Percentiles rank a stretch among this genome's conserved stretches.
Evolutionary conservation across 2,113 vertebrate species (phyloP).

Genomic region (Thomomys bottae): DNA sequence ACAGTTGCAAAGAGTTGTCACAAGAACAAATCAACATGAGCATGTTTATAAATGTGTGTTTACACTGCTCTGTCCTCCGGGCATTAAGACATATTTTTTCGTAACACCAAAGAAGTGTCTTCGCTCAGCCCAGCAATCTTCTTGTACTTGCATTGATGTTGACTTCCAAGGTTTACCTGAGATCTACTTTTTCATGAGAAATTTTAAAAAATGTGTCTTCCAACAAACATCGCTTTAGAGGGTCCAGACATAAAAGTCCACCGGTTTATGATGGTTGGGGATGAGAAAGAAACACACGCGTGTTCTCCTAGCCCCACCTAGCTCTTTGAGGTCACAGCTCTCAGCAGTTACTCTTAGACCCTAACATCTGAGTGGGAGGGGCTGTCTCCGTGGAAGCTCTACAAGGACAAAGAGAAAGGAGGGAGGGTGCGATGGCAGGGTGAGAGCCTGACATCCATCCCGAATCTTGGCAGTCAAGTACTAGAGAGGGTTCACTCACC

Average conservation of each 20-base stretch:
- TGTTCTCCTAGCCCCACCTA: neutral
- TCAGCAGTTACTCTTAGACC: constrained; percentile 28
- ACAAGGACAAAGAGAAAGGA: constrained; percentile 1
- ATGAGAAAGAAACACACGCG: neutral
- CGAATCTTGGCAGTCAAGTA: neutral
- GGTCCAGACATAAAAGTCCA: neutral
- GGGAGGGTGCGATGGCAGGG: neutral
- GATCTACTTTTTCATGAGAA: neutral
- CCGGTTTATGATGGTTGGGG: neutral
- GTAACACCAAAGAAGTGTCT: neutral
- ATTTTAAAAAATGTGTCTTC: constrained; percentile 27
- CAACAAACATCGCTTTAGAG: neutral
- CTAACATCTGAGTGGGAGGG: neutral
- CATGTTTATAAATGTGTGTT: neutral
- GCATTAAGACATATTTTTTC: neutral
- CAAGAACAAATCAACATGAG: neutral
- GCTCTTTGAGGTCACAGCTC: neutral
- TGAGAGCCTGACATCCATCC: neutral
- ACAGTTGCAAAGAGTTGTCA: neutral
- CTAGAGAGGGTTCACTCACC: neutral
- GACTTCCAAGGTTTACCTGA: neutral
- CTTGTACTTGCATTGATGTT: neutral
- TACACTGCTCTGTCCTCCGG: neutral
- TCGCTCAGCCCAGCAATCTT: neutral
- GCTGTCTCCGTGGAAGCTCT: neutral